These are phyloP conservation scores for Conomelus anceps DNA, from an alignment of 2,888 invertebrate genomes.

Conservation along the genomic window DNA sequence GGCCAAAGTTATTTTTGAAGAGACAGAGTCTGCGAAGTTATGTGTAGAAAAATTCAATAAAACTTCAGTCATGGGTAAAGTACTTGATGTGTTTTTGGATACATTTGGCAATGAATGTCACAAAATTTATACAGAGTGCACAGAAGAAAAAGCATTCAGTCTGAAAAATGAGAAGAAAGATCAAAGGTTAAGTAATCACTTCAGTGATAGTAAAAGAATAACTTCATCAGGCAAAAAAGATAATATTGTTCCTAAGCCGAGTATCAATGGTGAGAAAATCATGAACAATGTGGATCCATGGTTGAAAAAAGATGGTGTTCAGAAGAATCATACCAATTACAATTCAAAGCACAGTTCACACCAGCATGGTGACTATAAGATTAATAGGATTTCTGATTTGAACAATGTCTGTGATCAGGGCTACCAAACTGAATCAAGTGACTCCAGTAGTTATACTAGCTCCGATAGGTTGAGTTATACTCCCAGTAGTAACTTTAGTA, in stretches of 20 bases:
- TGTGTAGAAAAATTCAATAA: conserved; percentile 90
- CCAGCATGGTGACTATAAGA: background rate
- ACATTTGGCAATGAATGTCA: conserved; percentile 59
- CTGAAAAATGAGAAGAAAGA: background rate
- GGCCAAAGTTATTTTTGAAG: conserved; percentile 84
- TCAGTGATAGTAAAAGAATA: background rate
- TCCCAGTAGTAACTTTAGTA: background rate
- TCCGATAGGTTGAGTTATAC: conserved; percentile 3
- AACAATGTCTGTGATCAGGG: background rate
- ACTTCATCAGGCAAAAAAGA: background rate
- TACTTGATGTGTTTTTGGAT: conserved; percentile 83
- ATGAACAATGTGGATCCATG: background rate
- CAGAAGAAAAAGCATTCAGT: background rate
- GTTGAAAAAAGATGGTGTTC: background rate
- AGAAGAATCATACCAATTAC: background rate
- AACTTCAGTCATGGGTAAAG: conserved; percentile 95
- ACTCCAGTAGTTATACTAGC: background rate
- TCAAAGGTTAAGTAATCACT: background rate
- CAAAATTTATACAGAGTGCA: background rate
- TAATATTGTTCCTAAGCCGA: background rate
- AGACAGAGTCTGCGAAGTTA: conserved; percentile 69
- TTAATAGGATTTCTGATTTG: background rate
- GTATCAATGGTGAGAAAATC: background rate
- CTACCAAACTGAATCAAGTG: background rate
- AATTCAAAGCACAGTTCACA: background rate